These are phyloP conservation scores for Barnardius zonarius DNA, from an alignment of 2,113 vertebrate genomes.

Conservation along the genomic window DNA sequence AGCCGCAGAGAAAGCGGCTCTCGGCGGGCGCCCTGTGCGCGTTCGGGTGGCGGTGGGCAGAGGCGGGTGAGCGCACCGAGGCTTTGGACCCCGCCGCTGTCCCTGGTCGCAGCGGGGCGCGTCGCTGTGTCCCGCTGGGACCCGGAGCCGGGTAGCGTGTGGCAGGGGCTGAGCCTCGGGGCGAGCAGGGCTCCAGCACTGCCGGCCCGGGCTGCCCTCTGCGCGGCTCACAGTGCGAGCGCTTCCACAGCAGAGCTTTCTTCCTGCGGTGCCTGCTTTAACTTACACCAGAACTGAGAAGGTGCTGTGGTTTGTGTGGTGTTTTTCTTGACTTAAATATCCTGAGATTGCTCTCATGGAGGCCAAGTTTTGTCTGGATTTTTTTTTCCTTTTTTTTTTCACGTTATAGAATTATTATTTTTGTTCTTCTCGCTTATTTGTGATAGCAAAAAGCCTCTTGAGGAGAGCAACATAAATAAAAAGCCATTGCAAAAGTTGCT, in stretches of 20 bases:
- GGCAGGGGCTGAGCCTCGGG: neutral
- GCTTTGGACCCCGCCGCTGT: neutral
- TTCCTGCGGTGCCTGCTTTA: fast-evolving
- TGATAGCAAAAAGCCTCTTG: neutral
- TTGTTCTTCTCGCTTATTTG: neutral
- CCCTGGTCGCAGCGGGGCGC: no score
- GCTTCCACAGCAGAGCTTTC: neutral
- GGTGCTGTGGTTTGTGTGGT: neutral
- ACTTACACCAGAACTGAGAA: fast-evolving
- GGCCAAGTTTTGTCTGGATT: no score
- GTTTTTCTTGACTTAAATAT: neutral
- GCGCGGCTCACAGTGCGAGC: neutral
- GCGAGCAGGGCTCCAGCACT: neutral
- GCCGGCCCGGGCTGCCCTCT: neutral
- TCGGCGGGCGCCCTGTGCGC: neutral
- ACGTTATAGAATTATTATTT: neutral
- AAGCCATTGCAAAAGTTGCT: neutral
- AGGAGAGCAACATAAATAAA: neutral
- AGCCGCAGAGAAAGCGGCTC: neutral
- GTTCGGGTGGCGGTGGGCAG: neutral
- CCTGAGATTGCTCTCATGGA: neutral
- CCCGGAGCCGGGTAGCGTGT: neutral
- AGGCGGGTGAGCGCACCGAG: neutral
- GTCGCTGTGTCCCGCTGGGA: neutral
- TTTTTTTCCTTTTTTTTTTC: neutral